These are phyloP conservation scores for Trichoplax adhaerens DNA, from an alignment of 37 sponge, comb jelly and placozoan species.

Conservation along the genomic window DNA sequence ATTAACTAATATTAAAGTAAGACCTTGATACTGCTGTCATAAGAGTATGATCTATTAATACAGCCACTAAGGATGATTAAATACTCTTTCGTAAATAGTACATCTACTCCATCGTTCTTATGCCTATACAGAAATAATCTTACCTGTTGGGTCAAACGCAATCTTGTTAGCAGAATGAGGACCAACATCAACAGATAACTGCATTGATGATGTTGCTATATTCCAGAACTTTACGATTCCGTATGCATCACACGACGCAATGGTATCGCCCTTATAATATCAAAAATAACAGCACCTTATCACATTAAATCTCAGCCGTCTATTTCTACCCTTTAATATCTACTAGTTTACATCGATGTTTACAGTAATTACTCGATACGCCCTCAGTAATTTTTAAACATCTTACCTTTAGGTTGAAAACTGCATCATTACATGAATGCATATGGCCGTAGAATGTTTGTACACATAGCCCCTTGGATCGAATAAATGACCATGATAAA, in stretches of 20 bases:
- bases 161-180: slow-evolving; percentile 47
- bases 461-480: slow-evolving; percentile 62
- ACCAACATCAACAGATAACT: slow-evolving; percentile 33
- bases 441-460: slow-evolving; percentile 77
- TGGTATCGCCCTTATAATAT: slow-evolving; percentile 7
- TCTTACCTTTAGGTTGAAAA: slow-evolving; percentile 28
- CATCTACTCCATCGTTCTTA: neutral
- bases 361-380: too few relatives aligned
- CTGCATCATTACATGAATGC: slow-evolving; percentile 61
- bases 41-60: too few relatives aligned
- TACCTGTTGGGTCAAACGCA: slow-evolving; percentile 62
- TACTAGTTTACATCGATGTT: too few relatives aligned
- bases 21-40: too few relatives aligned
- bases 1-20: too few relatives aligned
- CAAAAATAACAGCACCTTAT: neutral
- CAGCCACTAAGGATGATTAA: too few relatives aligned
- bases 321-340: too few relatives aligned
- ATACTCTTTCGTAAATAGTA: too few relatives aligned
- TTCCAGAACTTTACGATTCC: slow-evolving; percentile 60
- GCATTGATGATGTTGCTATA: slow-evolving; percentile 8
- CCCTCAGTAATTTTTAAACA: too few relatives aligned
- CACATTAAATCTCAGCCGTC: too few relatives aligned
- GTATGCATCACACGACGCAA: slow-evolving; percentile 29
- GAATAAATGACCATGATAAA: neutral
- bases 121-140: neutral